Conservation (phyloP, 1,140 invertebrate species). For the Charaxes varanes region DNA sequence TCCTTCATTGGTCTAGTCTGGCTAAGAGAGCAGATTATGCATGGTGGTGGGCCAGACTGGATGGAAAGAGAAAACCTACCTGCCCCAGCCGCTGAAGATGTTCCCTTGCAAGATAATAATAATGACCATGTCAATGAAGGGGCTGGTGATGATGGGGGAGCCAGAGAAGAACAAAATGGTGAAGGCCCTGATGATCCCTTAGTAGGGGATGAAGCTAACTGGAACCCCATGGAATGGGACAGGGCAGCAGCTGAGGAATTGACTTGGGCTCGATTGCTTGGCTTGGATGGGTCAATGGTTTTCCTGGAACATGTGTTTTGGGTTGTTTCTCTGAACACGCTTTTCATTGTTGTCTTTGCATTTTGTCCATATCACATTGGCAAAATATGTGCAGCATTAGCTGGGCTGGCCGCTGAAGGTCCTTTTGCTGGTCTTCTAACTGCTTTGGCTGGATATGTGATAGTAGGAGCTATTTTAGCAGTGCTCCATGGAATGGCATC, state of each 20-base stretch:
- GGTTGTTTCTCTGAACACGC: slow-evolving; percentile 97
- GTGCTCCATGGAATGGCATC: slow-evolving; percentile 87
- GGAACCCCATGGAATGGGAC: slow-evolving; percentile 99
- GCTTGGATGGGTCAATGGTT: slow-evolving; percentile 96
- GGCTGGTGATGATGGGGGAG: slow-evolving; percentile 43
- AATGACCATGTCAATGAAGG: slow-evolving; percentile 58
- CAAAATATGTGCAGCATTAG: slow-evolving; percentile 83
- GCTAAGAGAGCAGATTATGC: slow-evolving; percentile 97
- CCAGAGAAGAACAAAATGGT: slow-evolving; percentile 51
- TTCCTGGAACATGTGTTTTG: slow-evolving; percentile 99
- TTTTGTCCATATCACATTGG: slow-evolving; percentile 98
- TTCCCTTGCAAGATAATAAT: slow-evolving; percentile 55
- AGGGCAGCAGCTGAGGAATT: slow-evolving; percentile 96
- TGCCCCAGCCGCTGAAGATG: slow-evolving; percentile 45
- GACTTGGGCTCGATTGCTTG: slow-evolving; percentile 97
- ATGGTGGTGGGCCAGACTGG: slow-evolving; percentile 97
- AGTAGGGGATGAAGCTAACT: slow-evolving; percentile 92
- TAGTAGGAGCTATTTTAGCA: slow-evolving; percentile 90
- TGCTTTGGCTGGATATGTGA: slow-evolving; percentile 94
- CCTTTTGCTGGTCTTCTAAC: slow-evolving; percentile 96
- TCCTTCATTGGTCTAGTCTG: slow-evolving; percentile 98
- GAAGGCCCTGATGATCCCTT: slow-evolving; percentile 71
- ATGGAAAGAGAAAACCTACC: slow-evolving; percentile 82
- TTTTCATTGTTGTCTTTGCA: slow-evolving; percentile 96
- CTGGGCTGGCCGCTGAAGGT: slow-evolving; percentile 83